A percentile compares a stretch with the other conserved stretches of the same genome.
phyloP scores from a whole-genome alignment of 2,113 vertebrate species.

The Mesitornis unicolor region DNA sequence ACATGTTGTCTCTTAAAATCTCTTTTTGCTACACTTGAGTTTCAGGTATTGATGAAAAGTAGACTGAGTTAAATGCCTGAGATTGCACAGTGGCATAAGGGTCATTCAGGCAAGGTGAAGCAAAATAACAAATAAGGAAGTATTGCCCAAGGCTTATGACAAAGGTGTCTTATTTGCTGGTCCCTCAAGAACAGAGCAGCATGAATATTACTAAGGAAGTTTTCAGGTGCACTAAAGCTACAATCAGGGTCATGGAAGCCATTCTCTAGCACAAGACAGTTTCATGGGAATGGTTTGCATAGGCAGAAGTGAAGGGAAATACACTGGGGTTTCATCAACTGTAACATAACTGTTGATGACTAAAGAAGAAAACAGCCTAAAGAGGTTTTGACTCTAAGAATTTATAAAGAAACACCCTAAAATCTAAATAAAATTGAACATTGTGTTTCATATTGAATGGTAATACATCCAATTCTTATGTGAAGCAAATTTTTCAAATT shows the following conservation, averaged over 20 bases:
- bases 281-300: not conserved
- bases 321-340: not conserved
- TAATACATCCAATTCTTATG: not conserved
- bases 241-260: not conserved
- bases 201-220: not conserved
- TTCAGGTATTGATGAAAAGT: not conserved
- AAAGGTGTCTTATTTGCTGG: not conserved
- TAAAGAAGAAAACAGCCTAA: not conserved
- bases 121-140: not conserved
- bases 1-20: not conserved
- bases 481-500: not conserved
- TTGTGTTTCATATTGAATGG: not conserved
- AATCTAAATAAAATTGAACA: not conserved
- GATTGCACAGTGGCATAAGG: not conserved
- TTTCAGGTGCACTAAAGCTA: not conserved
- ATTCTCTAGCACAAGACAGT: not conserved
- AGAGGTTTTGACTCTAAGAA: not conserved
- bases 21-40: not conserved
- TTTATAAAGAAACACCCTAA: rapidly evolving
- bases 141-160: not conserved
- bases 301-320: not conserved
- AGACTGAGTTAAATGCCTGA: not conserved
- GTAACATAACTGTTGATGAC: not conserved
- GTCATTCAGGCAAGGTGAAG: not conserved
- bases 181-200: not conserved